Evolutionary conservation across 2,113 vertebrate species (phyloP), one percentile per base, ranked within the genome.

Genomic region (Acanthochromis polyacanthus): DNA sequence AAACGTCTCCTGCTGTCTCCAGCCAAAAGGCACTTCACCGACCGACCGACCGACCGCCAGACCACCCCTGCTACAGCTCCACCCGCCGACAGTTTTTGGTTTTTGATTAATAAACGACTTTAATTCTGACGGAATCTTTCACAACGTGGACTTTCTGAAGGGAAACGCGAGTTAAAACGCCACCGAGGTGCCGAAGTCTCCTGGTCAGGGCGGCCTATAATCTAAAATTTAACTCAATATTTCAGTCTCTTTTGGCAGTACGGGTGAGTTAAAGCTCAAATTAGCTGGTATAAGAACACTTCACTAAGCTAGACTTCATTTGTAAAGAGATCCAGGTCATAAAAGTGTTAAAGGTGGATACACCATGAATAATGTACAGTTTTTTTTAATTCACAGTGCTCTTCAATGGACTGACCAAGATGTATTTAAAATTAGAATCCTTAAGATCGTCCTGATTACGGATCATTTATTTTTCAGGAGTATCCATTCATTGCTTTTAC

Each of bases 11-110:
- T 96, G 94, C 94, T 95, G 95, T 96, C 96, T 95, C 93, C 94
- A 93, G 95, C 95, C 94, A 95, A 98, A 25, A 99, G 98, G 98
- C 97, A 98, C 98, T 97, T 96, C 95, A 96, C 30, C 30, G 30
- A 93, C 57, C 56, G 68, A 93, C 57, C 56, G 68, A 80, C 71
- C 3, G 65, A 75, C 81, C 46, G 66, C 51, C 94, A 86, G 92
- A 92, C 93, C 92, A 90, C 94, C 89, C 85, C 92, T 92, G 91
- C 95, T 95, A 95, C 80, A 73, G 60, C 50, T 64, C 25, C 30
- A 81, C 80, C 76, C 77, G 61, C 64, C 14, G 4, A 70, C 62
- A 66, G 51, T 48, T 80, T 93, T 93, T 98, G 96, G 97, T 96
- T 96, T 97, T 93, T 71, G 17, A 77, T 75, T 89, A 30, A 75